phyloP scores from a whole-genome alignment of 2,888 invertebrate genomes.

The Hirtodrosophila histrioides region DNA sequence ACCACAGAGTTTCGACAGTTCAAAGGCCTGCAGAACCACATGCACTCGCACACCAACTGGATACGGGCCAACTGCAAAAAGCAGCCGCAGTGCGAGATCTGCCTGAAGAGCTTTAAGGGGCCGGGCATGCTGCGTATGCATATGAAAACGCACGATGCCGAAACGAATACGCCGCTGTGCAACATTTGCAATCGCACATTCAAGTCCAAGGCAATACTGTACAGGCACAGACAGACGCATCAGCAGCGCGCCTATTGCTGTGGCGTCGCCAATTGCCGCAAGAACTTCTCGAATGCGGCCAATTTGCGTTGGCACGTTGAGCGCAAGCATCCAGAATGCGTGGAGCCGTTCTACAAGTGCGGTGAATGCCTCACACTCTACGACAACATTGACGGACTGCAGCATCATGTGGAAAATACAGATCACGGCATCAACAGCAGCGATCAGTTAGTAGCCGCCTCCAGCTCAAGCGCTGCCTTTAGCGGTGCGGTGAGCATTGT shows the following conservation, averaged over 20 bases:
- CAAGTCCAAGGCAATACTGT: conserved; percentile 87
- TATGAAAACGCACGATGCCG: conserved; percentile 87
- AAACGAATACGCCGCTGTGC: conserved; percentile 87
- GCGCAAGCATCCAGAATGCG: conserved; percentile 81
- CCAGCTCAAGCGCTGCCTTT: conserved; percentile 40
- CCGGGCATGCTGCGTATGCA: conserved; percentile 89
- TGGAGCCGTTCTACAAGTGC: conserved; percentile 85
- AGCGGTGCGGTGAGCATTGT: conserved; percentile 73
- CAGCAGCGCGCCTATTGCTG: conserved; percentile 85
- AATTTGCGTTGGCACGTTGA: conserved; percentile 82
- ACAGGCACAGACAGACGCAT: conserved; percentile 87
- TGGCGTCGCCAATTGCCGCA: conserved; percentile 83
- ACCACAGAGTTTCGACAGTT: conserved; percentile 88
- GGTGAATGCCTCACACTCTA: conserved; percentile 86
- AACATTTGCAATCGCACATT: conserved; percentile 87
- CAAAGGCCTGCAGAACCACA: conserved; percentile 87
- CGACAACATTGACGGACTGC: conserved; percentile 86
- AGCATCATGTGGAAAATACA: conserved; percentile 84
- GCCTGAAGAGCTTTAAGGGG: conserved; percentile 87
- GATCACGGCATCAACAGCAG: conserved; percentile 66
- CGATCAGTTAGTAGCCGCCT: conserved; percentile 33
- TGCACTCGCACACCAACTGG: conserved; percentile 88
- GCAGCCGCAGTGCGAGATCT: conserved; percentile 87
- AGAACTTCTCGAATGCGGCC: conserved; percentile 81
- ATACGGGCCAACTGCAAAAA: conserved; percentile 88